Base-by-base conservation (phyloP, 1,140 invertebrate genomes). In the Drosophila arawakana region DNA sequence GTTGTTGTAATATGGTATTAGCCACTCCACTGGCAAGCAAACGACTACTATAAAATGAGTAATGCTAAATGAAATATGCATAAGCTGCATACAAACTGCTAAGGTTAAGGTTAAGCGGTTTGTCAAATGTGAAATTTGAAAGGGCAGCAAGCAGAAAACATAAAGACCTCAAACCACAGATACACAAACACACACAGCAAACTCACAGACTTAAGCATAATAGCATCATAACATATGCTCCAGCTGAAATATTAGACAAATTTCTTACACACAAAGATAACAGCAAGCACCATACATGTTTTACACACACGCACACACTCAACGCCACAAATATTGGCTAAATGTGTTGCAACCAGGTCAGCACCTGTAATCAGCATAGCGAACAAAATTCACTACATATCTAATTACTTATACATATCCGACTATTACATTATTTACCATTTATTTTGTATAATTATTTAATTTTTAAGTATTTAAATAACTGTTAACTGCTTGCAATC, bases 71-170 rank as follows among this genome's bases (percentile, higher is more conserved):
- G 75, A 74, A 86, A 78, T 86, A 78, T 81, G 61, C 76, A 86
- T 76, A 85, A 79, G 60, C 55, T 69, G 41, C 46, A 55, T 62
- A 75, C 62, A 67, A 70, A 77, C 68, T 18, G 30, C 78, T 79
- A 86, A 86, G 84, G 83, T 88, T 88, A 86, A 86, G 83, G 83
- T 86, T 86, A 86, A 86, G 80, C 78, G 80, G 69, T 80, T 76
- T 72, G 65, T 75, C 83, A 76, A 82, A 82, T 76, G 76, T 50
- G 65, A 71, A 66, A 71, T 76, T 73, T 50, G 65, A 71, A 66
- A 71, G 71, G 79, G 43, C 67, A 68, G 72, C 59, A 44, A 68
- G 59, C 25, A 30, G 61, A 58, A 68, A 6, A 11, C 41, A 49
- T 18, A 25, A 10, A 8, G 8, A 52, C 25, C 11, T n/a, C 61